phyloP scores from a whole-genome alignment of 2,113 vertebrate genomes.

The Bombycilla garrulus region DNA sequence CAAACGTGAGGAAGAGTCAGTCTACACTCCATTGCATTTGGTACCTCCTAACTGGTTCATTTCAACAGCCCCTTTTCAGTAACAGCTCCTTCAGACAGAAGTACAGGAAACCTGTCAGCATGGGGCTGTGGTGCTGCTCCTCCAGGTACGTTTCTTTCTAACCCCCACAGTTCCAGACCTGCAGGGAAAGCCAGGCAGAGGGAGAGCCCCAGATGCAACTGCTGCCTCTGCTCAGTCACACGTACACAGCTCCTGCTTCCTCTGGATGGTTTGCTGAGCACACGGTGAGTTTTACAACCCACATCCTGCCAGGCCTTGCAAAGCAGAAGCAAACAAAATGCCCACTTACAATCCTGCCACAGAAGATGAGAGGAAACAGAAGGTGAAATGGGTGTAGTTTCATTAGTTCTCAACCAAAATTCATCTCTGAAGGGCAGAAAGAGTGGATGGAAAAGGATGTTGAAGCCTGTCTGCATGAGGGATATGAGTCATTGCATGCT shows the following conservation, averaged over 20 bases:
- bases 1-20: not conserved
- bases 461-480: not conserved
- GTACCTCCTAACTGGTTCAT: not conserved
- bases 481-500: not conserved
- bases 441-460: not conserved
- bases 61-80: not conserved
- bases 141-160: not conserved
- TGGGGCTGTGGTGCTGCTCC: not conserved
- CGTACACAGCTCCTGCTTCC: not conserved
- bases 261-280: not conserved
- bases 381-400: not conserved
- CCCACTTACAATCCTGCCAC: not conserved
- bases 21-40: not conserved
- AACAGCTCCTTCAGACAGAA: not conserved
- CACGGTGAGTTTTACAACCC: not conserved
- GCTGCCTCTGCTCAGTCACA: not conserved
- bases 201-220: not conserved
- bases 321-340: constrained; percentile 34
- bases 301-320: constrained; percentile 49
- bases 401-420: not conserved
- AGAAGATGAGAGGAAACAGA: not conserved
- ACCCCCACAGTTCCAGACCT: not conserved
- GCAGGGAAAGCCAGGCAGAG: accelerated
- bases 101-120: not conserved
- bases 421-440: not conserved